Base-by-base conservation (phyloP, 2,888 invertebrate species). In the Sisyra terminalis region DNA sequence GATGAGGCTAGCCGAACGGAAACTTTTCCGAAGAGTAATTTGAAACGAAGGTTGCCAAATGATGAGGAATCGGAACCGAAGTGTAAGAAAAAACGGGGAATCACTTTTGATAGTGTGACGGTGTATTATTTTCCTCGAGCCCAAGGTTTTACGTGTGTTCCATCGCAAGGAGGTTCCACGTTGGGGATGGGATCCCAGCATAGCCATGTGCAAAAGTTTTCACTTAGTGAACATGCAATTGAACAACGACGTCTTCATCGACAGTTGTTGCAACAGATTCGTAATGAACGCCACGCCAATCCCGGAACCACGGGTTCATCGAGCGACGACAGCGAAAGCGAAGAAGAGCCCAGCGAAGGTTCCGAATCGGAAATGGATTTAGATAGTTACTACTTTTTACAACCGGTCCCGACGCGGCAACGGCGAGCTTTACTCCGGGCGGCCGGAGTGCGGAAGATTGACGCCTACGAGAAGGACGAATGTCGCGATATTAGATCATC, bases 91-190 rank as follows among this genome's bases (percentile, higher is more conserved):
- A 88, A 85, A 63, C 78, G 81, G 52, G 77, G 75, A 35, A 89
- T 96, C 47, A 76, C 80, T 49, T 96, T 96, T 60, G 84, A 90
- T 52, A 82, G 78, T 50, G 94, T 96, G 1, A 89, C 89, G 14
- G 92, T 96, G 8, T 96, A 77, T 63, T 96, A 94, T 65, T 96
- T 97, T 65, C 88, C 89, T 2, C 70, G 96, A 55, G 75, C 88
- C 43, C 89, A 90, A 67, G 90, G 89, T 14, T 88, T 89, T 63
- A 81, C 85, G 30, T 89, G 90, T 64, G 87, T 90, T 47, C 90
- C 90, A 39, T 89, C 89, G 9, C 81, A 85, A 64, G 87, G 87
- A 44, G 83, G 83, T 3, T 82, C 81, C n/a, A 94, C 94, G 2
- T 69, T 96, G 49, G 94, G 96, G 16, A 96, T 96, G 94, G 80